Percentiles rank a stretch among this genome's conserved stretches.
phyloP scores from a whole-genome alignment of 2,888 invertebrate genomes.

The Sphinx pinastri region DNA sequence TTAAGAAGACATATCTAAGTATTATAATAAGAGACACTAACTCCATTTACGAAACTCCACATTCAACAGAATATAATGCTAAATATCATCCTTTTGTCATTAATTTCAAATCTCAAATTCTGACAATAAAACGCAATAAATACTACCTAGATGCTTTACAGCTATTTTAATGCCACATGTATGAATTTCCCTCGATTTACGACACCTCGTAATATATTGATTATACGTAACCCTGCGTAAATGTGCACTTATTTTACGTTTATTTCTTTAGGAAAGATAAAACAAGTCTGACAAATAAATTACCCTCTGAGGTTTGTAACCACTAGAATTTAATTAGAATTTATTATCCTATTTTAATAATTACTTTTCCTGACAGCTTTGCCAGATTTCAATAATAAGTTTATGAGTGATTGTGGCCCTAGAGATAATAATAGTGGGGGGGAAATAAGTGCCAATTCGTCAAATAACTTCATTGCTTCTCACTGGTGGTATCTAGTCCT shows the following conservation, averaged over 20 bases:
- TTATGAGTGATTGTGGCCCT: background rate
- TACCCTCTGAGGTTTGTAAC: background rate
- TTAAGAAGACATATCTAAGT: too few relatives aligned
- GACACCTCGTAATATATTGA: slow-evolving; percentile 7
- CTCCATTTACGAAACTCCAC: too few relatives aligned
- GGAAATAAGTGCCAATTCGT: background rate
- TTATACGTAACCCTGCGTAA: slow-evolving; percentile 8
- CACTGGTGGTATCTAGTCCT: too few relatives aligned
- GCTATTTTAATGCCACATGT: background rate
- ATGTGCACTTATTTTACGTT: slow-evolving; percentile 5
- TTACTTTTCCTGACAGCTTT: background rate
- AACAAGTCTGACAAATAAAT: slow-evolving; percentile 2
- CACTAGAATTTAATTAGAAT: background rate
- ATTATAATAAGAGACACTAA: too few relatives aligned
- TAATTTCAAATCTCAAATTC: background rate
- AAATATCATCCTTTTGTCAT: too few relatives aligned
- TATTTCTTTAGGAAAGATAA: slow-evolving; percentile 13
- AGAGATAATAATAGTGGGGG: background rate
- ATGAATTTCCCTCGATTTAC: slow-evolving; percentile 7
- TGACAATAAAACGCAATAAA: background rate
- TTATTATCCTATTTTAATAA: slow-evolving; percentile 3
- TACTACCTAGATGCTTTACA: background rate
- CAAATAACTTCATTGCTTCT: background rate
- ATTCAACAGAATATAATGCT: too few relatives aligned
- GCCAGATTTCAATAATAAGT: background rate